A percentile compares a stretch with the other conserved stretches of the same genome.
These are phyloP conservation scores for Platygyra sinensis DNA, from an alignment of 64 coral and sea anemone genomes.

Conservation along the genomic window DNA sequence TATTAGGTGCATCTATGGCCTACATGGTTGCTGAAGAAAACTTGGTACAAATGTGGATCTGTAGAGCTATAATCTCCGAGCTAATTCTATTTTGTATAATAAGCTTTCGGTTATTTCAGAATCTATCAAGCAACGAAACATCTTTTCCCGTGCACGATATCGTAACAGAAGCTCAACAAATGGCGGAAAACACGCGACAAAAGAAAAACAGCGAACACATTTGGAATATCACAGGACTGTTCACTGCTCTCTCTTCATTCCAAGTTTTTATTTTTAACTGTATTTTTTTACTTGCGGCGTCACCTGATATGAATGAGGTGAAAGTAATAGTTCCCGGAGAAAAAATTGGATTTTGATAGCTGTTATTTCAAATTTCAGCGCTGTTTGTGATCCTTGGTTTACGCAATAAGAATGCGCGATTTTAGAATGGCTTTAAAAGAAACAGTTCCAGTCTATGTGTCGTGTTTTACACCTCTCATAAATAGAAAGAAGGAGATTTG, in stretches of 20 bases:
- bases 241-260: too few species aligned
- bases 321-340: not conserved
- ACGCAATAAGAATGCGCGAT: too few species aligned
- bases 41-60: not conserved
- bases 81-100: slow-evolving; percentile 4
- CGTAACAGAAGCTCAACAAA: slow-evolving; percentile 10
- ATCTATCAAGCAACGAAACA: not conserved
- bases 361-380: not conserved
- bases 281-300: too few species aligned
- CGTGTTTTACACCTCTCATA: too few species aligned
- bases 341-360: not conserved
- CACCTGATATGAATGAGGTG: not conserved
- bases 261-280: slow-evolving; percentile 1
- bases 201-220: not conserved
- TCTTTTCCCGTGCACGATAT: slow-evolving; percentile 6
- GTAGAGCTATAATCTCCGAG: not conserved
- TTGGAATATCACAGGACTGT: not conserved
- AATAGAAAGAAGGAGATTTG: too few species aligned
- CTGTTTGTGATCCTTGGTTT: not conserved
- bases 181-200: slow-evolving; percentile 9
- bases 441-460: not conserved
- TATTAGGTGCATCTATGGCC: too few species aligned
- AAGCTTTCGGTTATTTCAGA: slow-evolving; percentile 1
- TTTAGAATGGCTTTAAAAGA: not conserved
- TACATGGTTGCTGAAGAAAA: not conserved